These are phyloP conservation scores for Macrocentrus cingulum DNA, from an alignment of 1,140 invertebrate genomes.

Conservation along the genomic window DNA sequence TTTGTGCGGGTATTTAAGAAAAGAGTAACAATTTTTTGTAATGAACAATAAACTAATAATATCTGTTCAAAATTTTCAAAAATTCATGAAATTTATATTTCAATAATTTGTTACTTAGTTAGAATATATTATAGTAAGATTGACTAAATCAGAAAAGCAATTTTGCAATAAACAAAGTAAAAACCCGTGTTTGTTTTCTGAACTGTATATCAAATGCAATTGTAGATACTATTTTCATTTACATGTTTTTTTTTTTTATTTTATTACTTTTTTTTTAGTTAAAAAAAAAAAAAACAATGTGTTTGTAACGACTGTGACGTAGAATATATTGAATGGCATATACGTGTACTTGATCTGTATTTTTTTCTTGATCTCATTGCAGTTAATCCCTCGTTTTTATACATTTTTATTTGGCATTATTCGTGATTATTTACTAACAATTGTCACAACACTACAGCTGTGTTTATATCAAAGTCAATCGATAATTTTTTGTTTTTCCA, in stretches of 20 bases:
- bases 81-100: conserved; percentile 18
- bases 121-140: conserved; percentile 13
- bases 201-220: conserved; percentile 24
- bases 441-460: too few species aligned
- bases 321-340: conserved; percentile 26
- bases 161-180: too few species aligned
- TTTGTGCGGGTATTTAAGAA: conserved; percentile 28
- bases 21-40: conserved; percentile 24
- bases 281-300: conserved; percentile 20
- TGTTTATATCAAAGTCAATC: neutral
- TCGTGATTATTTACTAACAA: too few species aligned
- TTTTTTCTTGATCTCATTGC: conserved; percentile 35
- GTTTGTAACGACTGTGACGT: conserved; percentile 29
- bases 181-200: too few species aligned
- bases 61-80: conserved; percentile 26
- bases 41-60: conserved; percentile 9
- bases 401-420: too few species aligned
- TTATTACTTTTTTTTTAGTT: conserved; percentile 22
- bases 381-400: conserved; percentile 26
- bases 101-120: conserved; percentile 30
- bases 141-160: neutral
- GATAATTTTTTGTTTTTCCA: neutral
- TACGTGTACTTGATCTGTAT: conserved; percentile 31
- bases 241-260: conserved; percentile 21
- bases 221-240: conserved; percentile 24